These are phyloP conservation scores for Thalpophila matura DNA, from an alignment of 2,888 invertebrate genomes.

Conservation along the genomic window DNA sequence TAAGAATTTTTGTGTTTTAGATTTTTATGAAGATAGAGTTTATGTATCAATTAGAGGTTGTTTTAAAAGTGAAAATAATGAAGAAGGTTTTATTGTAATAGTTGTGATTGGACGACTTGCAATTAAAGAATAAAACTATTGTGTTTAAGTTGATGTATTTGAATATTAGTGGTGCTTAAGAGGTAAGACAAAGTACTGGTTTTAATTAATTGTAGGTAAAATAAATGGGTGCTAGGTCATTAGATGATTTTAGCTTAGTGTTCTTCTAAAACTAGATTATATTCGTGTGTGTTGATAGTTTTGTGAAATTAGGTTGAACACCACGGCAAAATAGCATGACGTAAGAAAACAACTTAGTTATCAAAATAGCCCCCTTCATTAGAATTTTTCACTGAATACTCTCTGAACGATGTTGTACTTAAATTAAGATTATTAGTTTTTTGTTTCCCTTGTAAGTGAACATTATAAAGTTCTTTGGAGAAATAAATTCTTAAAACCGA, in stretches of 20 bases:
- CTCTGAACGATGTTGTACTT: neutral
- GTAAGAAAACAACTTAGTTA: neutral
- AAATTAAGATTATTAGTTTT: neutral
- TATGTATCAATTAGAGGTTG: neutral
- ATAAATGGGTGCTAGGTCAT: neutral
- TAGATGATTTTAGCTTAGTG: too few relatives aligned
- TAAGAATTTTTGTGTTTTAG: neutral
- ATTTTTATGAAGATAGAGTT: neutral
- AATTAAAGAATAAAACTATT: slow-evolving; percentile 3
- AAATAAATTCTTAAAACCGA: neutral
- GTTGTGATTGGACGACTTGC: neutral
- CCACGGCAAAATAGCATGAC: too few relatives aligned
- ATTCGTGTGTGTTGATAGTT: too few relatives aligned
- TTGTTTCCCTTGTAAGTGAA: too few relatives aligned
- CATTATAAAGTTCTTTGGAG: too few relatives aligned
- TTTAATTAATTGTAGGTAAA: neutral
- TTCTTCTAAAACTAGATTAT: too few relatives aligned
- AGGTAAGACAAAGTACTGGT: neutral
- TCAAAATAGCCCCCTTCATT: neutral
- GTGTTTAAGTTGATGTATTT: slow-evolving; percentile 1
- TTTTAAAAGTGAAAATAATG: neutral
- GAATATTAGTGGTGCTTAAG: neutral
- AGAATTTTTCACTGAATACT: neutral
- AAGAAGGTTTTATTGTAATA: neutral
- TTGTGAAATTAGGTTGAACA: too few relatives aligned